These are phyloP conservation scores for Pseudobourletiella spinata DNA, from an alignment of 1,140 invertebrate species.

Conservation along the genomic window DNA sequence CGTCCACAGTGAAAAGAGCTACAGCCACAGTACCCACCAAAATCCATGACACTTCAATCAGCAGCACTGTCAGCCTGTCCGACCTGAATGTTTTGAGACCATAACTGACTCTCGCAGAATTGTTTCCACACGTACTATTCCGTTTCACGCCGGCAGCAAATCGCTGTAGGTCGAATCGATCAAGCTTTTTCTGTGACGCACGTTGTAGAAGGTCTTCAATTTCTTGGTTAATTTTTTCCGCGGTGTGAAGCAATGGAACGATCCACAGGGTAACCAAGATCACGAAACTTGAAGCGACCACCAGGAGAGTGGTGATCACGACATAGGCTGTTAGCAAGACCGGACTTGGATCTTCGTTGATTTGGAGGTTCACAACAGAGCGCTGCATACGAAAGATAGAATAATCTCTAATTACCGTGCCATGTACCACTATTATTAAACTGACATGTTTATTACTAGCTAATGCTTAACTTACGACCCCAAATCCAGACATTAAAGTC, in stretches of 20 bases:
- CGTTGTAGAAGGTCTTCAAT: constrained; percentile 22
- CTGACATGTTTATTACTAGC: background rate
- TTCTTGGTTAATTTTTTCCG: background rate
- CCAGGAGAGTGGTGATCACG: constrained; percentile 15
- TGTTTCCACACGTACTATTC: background rate
- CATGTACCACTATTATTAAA: background rate
- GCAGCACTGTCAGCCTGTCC: background rate
- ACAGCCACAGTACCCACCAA: constrained; percentile 38
- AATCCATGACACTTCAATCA: constrained; percentile 12
- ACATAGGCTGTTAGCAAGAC: constrained; percentile 15
- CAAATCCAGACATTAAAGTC: constrained; percentile 15
- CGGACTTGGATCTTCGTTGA: constrained; percentile 15
- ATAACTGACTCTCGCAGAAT: background rate
- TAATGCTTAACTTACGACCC: constrained; percentile 14
- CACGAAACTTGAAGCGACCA: background rate
- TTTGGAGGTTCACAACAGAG: constrained; percentile 21
- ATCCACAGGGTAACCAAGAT: constrained; percentile 9
- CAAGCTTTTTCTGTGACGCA: constrained; percentile 8
- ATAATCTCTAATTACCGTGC: background rate
- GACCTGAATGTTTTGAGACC: constrained; percentile 1
- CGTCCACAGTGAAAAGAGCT: constrained; percentile 52
- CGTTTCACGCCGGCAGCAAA: background rate
- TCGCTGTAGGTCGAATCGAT: background rate
- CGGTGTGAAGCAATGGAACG: background rate
- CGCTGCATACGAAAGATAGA: constrained; percentile 9